Conservation (phyloP, 1,140 invertebrate genomes). For the Bicyclus anynana region DNA sequence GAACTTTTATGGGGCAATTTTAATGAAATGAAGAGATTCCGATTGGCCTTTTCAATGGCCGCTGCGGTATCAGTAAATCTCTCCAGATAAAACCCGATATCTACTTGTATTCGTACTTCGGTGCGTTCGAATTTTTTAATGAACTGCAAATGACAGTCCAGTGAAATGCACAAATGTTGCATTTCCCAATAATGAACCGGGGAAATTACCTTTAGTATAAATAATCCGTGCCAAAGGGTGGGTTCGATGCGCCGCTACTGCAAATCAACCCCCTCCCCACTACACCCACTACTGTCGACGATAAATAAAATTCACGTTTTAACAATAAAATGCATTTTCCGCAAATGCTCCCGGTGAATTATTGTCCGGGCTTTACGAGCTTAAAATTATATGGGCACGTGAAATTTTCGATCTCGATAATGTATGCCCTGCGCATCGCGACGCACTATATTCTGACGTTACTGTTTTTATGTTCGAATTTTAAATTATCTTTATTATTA, state of each 20-base stretch:
- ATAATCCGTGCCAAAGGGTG: conserved; percentile 74
- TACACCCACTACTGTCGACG: conserved; percentile 67
- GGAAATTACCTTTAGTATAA: conserved; percentile 76
- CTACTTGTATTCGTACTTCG: conserved; percentile 14
- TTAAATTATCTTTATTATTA: conserved; percentile 37
- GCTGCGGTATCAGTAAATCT: conserved; percentile 1
- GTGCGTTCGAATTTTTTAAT: conserved; percentile 58
- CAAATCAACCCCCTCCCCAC: conserved; percentile 65
- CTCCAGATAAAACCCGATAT: conserved; percentile 17
- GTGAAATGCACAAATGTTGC: conserved; percentile 72
- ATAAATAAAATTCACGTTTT: conserved; percentile 78
- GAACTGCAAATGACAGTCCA: conserved; percentile 65
- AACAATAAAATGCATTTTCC: conserved; percentile 78
- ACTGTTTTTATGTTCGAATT: conserved; percentile 37
- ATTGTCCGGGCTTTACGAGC: conserved; percentile 73
- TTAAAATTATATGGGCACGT: conserved; percentile 76
- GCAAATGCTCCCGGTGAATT: conserved; percentile 75
- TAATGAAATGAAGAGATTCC: conserved; percentile 13
- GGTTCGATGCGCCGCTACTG: conserved; percentile 68
- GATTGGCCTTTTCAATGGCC: conserved; percentile 6
- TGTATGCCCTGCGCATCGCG: conserved; percentile 46
- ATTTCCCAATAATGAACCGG: conserved; percentile 74
- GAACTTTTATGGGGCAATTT: conserved; percentile 21
- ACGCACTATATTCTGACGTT: conserved; percentile 59
- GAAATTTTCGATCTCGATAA: conserved; percentile 76